Conservation (phyloP, 2,888 invertebrate species). For the Osmoderma eremita region DNA sequence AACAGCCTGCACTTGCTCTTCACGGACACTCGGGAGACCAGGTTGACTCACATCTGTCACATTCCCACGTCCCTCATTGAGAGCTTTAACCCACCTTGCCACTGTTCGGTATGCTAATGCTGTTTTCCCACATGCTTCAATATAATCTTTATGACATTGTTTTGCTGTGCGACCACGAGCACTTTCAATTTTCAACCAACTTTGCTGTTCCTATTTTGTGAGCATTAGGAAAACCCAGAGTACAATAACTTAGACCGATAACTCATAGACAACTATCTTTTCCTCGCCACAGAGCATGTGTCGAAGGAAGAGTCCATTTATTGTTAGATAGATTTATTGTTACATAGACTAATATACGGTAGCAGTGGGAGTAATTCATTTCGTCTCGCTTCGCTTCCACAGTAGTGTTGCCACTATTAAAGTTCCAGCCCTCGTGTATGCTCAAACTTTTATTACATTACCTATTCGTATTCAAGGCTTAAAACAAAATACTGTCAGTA, state of each 20-base stretch:
- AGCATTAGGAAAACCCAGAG: no score
- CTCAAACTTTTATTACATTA: no score
- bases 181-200: constrained; percentile 6
- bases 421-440: no score
- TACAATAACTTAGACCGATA: neutral
- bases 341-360: constrained; percentile 5
- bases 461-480: no score
- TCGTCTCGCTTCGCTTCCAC: neutral
- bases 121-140: constrained; percentile 4
- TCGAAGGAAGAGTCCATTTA: constrained; percentile 9
- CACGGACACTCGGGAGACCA: neutral
- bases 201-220: no score
- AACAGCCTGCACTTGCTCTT: constrained; percentile 10
- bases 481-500: no score
- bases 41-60: neutral
- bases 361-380: neutral
- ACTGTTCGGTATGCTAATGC: constrained; percentile 9
- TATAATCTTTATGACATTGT: neutral
- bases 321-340: constrained; percentile 2
- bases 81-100: constrained; percentile 1
- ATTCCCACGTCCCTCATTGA: neutral
- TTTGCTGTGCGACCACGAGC: neutral
- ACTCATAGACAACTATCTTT: no score
- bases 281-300: neutral
- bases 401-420: constrained; percentile 1